phyloP scores from a whole-genome alignment of 2,888 invertebrate species.

The Agelastica alni region DNA sequence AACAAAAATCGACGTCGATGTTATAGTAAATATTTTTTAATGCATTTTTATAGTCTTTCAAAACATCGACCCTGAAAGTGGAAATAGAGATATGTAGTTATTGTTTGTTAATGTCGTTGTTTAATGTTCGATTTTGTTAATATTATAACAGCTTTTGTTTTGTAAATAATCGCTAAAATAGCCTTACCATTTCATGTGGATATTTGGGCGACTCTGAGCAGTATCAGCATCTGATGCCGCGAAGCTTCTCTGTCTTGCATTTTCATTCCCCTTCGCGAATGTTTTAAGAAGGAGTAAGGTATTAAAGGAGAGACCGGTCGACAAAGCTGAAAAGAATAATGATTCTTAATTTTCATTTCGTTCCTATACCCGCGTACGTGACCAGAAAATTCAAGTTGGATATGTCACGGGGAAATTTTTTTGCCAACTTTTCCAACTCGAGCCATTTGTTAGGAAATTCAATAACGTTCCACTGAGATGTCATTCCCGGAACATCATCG shows the following conservation, averaged over 20 bases:
- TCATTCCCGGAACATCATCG: conserved; percentile 56
- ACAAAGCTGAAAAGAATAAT: conserved; percentile 59
- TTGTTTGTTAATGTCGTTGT: no score
- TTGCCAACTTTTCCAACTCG: conserved; percentile 53
- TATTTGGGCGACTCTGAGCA: no score
- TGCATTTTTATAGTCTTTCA: no score
- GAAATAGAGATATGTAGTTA: no score
- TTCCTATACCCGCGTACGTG: conserved; percentile 57
- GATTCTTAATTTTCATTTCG: conserved; percentile 60
- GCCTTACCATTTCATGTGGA: no score
- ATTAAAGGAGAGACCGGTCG: conserved; percentile 54
- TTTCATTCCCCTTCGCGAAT: conserved; percentile 55
- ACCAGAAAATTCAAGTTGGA: conserved; percentile 54
- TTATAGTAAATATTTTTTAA: no score
- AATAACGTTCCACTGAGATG: conserved; percentile 57
- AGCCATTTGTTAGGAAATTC: conserved; percentile 58
- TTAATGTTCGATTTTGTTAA: no score
- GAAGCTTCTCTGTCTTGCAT: conserved; percentile 49
- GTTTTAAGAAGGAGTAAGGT: conserved; percentile 55
- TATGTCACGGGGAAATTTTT: conserved; percentile 56
- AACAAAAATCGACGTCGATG: no score
- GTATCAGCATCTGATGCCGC: no score
- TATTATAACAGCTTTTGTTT: no score
- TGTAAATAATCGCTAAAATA: no score
- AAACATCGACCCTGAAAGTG: no score